Evolutionary conservation across 2,888 invertebrate genomes (phyloP).

Genomic region (Tipula vernalis): DNA sequence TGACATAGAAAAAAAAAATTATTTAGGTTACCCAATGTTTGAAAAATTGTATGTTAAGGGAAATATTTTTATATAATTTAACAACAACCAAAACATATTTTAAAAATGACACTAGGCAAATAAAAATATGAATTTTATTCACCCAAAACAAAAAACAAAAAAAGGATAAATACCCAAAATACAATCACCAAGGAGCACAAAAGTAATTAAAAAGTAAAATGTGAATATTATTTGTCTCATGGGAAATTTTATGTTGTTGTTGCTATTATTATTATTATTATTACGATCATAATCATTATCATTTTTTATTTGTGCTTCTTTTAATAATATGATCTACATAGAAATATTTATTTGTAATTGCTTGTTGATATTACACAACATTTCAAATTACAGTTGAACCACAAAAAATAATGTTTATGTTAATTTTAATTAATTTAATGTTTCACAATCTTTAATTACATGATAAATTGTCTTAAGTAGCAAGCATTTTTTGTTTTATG

Average conservation of each 20-base stretch:
- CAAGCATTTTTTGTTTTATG: not conserved
- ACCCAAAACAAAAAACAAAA: too few relatives aligned
- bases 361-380: not conserved
- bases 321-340: not conserved
- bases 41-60: not conserved
- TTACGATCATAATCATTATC: not conserved
- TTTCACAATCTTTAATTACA: not conserved
- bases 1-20: not conserved
- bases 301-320: not conserved
- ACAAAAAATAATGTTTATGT: not conserved
- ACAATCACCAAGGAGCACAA: not conserved
- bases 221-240: not conserved
- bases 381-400: not conserved
- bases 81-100: not conserved
- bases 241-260: not conserved
- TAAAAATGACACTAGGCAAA: not conserved
- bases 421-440: not conserved
- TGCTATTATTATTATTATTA: not conserved
- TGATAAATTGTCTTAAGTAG: not conserved
- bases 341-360: not conserved
- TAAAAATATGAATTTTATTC: too few relatives aligned
- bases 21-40: not conserved
- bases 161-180: not conserved
- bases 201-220: not conserved
- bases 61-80: not conserved